A percentile compares a stretch with the other conserved stretches of the same genome.
These are phyloP conservation scores for Drosophila paulistorum DNA, from an alignment of 1,140 invertebrate species.

Conservation along the genomic window DNA sequence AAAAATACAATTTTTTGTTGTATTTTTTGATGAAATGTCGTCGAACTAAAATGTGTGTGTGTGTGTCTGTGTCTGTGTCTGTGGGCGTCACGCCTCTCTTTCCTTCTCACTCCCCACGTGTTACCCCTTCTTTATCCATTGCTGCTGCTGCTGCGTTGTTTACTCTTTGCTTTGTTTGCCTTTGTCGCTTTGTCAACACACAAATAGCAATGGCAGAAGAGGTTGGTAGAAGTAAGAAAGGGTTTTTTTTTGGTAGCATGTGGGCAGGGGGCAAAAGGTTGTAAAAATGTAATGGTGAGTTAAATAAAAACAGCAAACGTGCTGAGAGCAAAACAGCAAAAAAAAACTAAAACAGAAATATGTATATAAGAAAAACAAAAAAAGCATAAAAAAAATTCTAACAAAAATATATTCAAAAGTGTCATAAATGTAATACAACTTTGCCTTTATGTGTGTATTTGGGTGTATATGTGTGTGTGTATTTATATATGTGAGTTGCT, in stretches of 20 bases:
- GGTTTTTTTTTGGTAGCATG: background rate
- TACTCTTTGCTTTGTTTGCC: constrained; percentile 68
- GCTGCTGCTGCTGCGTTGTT: constrained; percentile 28
- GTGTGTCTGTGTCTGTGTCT: constrained; percentile 22
- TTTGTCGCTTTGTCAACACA: constrained; percentile 24
- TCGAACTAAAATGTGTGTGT: constrained; percentile 31
- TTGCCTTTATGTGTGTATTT: constrained; percentile 47
- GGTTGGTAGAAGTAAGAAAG: background rate
- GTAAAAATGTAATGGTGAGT: constrained; percentile 24
- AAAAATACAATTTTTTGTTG: background rate
- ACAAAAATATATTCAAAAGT: constrained; percentile 60
- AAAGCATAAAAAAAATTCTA: background rate
- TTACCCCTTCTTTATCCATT: background rate
- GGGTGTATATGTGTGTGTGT: constrained; percentile 21
- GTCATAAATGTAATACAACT: constrained; percentile 68
- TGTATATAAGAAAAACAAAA: background rate
- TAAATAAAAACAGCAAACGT: constrained; percentile 30
- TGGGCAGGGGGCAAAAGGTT: constrained; percentile 9
- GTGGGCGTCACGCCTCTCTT: background rate
- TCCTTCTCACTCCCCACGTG: background rate
- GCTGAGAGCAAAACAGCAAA: background rate
- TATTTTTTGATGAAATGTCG: constrained; percentile 11
- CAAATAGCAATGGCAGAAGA: background rate
- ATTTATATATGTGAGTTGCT: constrained; percentile 30
- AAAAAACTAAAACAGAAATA: background rate